Percentiles rank a stretch among this genome's conserved stretches.
Conservation (phyloP, 2,888 invertebrate species). For the Erpobdella octoculata region DNA sequence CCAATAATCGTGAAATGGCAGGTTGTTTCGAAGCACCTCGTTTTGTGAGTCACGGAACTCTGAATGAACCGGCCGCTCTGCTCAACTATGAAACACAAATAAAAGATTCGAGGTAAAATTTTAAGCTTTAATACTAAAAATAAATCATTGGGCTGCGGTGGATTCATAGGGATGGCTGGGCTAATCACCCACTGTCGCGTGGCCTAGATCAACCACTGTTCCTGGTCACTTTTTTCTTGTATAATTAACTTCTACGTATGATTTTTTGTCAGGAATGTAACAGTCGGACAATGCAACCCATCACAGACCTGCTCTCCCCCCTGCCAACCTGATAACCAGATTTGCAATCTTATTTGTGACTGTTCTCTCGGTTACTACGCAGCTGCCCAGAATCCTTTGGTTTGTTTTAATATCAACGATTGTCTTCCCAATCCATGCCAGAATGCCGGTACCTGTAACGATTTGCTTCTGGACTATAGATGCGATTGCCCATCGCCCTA, state of each 20-base stretch:
- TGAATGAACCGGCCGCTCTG: constrained; percentile 36
- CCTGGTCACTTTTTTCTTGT: no score
- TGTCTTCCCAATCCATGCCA: constrained; percentile 36
- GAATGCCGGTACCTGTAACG: constrained; percentile 65
- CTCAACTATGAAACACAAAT: constrained; percentile 35
- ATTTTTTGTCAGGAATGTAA: constrained; percentile 25
- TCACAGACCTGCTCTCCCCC: constrained; percentile 31
- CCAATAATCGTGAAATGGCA: no score
- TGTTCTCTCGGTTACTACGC: constrained; percentile 35
- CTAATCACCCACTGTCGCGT: background rate
- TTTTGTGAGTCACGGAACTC: constrained; percentile 36
- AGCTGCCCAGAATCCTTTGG: constrained; percentile 19
- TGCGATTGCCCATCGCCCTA: constrained; percentile 63
- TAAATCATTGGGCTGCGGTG: background rate
- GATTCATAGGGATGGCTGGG: background rate
- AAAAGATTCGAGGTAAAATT: background rate
- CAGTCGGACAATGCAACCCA: constrained; percentile 34
- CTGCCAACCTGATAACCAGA: constrained; percentile 31
- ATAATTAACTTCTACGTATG: no score
- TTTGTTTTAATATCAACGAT: constrained; percentile 37
- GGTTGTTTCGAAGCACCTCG: constrained; percentile 38
- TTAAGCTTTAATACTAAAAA: background rate
- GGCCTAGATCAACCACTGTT: no score
- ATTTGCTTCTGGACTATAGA: constrained; percentile 75
- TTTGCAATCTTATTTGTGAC: constrained; percentile 34